Percentiles rank a stretch among this genome's conserved stretches.
phyloP scores from a whole-genome alignment of 2,797 vertebrate species.

The Sebastes miniatus region DNA sequence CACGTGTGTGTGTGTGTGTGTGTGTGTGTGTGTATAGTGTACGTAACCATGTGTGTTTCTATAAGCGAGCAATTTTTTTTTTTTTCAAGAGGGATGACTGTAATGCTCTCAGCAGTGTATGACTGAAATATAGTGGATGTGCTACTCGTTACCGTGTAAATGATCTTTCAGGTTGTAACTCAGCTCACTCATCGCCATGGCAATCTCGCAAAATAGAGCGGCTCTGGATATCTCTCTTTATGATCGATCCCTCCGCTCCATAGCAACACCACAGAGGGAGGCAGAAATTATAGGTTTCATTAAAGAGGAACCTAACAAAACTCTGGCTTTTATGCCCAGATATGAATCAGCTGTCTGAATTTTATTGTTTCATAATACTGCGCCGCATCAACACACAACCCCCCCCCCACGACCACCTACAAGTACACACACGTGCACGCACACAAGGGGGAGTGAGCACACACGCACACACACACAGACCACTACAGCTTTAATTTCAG shows the following conservation, averaged over 20 bases:
- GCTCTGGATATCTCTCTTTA: constrained; percentile 59
- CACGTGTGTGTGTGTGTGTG: not conserved
- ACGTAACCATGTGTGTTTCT: not conserved
- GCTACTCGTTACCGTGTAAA: constrained; percentile 28
- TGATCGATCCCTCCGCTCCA: constrained; percentile 59
- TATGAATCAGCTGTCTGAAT: constrained; percentile 76
- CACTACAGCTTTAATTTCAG: constrained; percentile 67
- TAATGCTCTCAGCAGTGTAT: not conserved
- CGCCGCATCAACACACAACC: constrained; percentile 37
- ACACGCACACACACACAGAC: not conserved
- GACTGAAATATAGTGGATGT: constrained; percentile 6
- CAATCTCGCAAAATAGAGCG: constrained; percentile 40
- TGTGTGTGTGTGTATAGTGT: not conserved
- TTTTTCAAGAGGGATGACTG: not conserved
- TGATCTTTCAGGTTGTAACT: constrained; percentile 30
- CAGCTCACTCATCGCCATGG: constrained; percentile 40
- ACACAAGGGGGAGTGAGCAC: not conserved
- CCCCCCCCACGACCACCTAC: constrained; percentile 22
- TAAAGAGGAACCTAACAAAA: constrained; percentile 75
- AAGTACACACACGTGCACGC: constrained; percentile 9
- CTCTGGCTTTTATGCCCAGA: constrained; percentile 70
- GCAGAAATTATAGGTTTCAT: constrained; percentile 77
- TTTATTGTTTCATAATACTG: constrained; percentile 77
- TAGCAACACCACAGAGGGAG: constrained; percentile 39
- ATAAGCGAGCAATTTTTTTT: not conserved